Percentiles rank a stretch among this genome's conserved stretches.
Evolutionary conservation across 2,888 invertebrate genomes (phyloP).

Genomic region (Stramonita haemastoma): DNA sequence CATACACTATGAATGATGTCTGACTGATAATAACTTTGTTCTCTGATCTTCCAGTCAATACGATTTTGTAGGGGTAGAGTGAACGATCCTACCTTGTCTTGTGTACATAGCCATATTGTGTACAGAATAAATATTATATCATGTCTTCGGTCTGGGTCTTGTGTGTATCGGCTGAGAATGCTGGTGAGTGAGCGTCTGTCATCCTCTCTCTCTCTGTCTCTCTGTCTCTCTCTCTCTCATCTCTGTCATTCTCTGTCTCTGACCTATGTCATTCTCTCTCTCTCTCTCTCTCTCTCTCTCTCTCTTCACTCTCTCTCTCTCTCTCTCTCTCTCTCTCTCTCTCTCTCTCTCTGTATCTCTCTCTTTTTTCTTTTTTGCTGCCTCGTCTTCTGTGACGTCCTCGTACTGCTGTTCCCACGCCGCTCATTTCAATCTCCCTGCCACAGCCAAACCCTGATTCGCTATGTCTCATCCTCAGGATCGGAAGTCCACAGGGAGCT

Average conservation of each 20-base stretch:
- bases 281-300: not conserved
- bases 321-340: not conserved
- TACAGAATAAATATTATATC: conserved; percentile 39
- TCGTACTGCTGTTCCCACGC: no score
- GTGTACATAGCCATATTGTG: conserved; percentile 36
- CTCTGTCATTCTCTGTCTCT: no score
- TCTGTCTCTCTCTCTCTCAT: no score
- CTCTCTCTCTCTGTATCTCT: not conserved
- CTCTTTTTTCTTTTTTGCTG: no score
- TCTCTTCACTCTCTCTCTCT: not conserved
- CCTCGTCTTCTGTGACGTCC: no score
- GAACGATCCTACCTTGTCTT: conserved; percentile 14
- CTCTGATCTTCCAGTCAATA: conserved; percentile 35
- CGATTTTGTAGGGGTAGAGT: conserved; percentile 22
- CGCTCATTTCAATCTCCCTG: no score
- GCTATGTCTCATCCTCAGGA: no score
- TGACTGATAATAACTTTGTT: not conserved
- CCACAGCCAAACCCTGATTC: no score
- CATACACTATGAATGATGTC: not conserved
- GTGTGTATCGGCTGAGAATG: not conserved
- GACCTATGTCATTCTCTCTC: no score
- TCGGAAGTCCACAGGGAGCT: no score
- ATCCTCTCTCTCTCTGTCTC: not conserved
- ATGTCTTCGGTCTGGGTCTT: not conserved
- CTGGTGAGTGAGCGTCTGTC: not conserved